Evolutionary conservation across 1,140 invertebrate genomes (phyloP), one percentile per base, ranked within the genome.

Genomic region (Lasioglossum baleicum): DNA sequence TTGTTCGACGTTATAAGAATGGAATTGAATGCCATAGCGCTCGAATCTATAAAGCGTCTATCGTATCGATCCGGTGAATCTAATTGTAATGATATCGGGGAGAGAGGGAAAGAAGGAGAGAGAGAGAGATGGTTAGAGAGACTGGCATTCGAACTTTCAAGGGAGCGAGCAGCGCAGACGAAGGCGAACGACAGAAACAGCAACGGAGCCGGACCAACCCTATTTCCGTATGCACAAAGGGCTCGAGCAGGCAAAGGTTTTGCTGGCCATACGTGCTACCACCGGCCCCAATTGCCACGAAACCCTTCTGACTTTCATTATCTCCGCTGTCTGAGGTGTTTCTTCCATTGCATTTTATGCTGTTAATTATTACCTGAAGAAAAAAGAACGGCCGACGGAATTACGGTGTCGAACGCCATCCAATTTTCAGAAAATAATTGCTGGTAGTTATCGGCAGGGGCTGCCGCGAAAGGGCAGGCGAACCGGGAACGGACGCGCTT

Each of bases 181-280:
- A 73, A 65, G 51, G 42, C 51, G 51, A 67, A 65, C 60, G 68
- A 72, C 51, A 44, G 15, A 31, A 31, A 56, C n/a, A 61, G 58
- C 76, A 31, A 65, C 60, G 66, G 42, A 74, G 60, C 35, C 48
- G 58, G 35, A 61, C 63, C 68, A 82, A 87, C 80, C 71, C 82
- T 87, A 64, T 84, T 89, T 88, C 81, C 81, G 74, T 84, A 89
- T 89, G 82, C 86, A 89, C 85, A 89, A 88, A 89, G 87, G 84
- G 65, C 82, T 86, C 71, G 75, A 84, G 75, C 53, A 17, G 56
- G 74, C 68, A 75, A 86, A 66, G 84, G 85, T 86, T 86, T 86
- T 87, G 74, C 58, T 61, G 56, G 48, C 73, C 74, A 77, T 78
- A 80, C 71, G 73, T 81, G 84, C 87, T 80, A 88, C 85, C 86